These are phyloP conservation scores for Rhynchotus rufescens DNA, from an alignment of 2,797 vertebrate species.

Conservation along the genomic window DNA sequence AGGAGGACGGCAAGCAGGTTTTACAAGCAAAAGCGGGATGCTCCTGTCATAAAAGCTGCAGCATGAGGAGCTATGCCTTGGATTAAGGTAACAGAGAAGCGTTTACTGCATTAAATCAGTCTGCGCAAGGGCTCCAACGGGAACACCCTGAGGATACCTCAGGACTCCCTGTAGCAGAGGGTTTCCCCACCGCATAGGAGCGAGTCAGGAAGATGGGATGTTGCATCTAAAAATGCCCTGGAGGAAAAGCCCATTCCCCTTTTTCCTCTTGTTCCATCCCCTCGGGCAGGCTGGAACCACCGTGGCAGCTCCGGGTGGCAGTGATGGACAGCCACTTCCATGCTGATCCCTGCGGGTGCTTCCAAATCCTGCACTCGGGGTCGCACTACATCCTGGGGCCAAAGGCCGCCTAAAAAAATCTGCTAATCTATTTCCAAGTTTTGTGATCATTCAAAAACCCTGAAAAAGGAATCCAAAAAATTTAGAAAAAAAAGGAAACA, in stretches of 20 bases:
- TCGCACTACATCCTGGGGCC: background rate
- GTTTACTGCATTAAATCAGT: background rate
- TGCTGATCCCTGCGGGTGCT: background rate
- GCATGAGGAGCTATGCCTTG: background rate
- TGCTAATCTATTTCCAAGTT: background rate
- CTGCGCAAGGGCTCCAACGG: rapidly evolving
- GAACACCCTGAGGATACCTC: background rate
- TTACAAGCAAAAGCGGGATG: background rate
- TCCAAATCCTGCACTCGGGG: background rate
- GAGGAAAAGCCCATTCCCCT: rapidly evolving
- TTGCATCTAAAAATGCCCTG: background rate
- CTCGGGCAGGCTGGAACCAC: background rate
- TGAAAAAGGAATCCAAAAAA: background rate
- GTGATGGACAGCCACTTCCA: background rate
- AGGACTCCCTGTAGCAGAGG: background rate
- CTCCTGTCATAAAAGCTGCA: background rate
- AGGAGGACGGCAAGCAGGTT: background rate
- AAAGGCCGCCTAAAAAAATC: background rate
- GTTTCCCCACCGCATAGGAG: background rate
- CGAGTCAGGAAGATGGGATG: background rate
- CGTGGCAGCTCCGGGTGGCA: rapidly evolving
- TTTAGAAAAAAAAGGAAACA: background rate
- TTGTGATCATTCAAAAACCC: background rate
- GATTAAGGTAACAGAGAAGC: background rate
- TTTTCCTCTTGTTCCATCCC: background rate